These are phyloP conservation scores for Agelas oroides DNA, from an alignment of 37 sponge, comb jelly and placozoan genomes.

Conservation along the genomic window DNA sequence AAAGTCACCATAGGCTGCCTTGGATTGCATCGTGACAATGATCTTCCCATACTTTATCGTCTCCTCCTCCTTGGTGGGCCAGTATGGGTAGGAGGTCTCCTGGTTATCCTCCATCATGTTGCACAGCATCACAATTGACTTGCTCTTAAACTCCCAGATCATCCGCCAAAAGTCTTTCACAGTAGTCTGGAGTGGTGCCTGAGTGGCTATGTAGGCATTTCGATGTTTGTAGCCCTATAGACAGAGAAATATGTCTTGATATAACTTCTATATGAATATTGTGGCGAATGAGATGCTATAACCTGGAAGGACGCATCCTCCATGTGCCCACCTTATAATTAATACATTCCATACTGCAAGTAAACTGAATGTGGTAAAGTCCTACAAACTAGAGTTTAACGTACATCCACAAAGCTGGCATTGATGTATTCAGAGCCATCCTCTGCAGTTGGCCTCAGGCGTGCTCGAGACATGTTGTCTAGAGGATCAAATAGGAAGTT, in stretches of 20 bases:
- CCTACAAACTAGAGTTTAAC: conserved; percentile 2
- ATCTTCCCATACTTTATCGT: conserved; percentile 56
- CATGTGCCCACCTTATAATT: too few relatives aligned
- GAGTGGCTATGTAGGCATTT: conserved; percentile 76
- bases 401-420: conserved; percentile 80
- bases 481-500: not conserved
- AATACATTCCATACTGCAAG: too few relatives aligned
- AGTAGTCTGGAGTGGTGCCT: conserved; percentile 65
- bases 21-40: conserved; percentile 64
- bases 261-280: too few relatives aligned
- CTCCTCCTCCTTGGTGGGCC: conserved; percentile 57
- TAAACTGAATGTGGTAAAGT: too few relatives aligned
- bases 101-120: conserved; percentile 37
- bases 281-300: too few relatives aligned
- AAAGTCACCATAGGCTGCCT: conserved; percentile 10
- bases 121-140: conserved; percentile 53
- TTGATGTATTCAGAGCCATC: conserved; percentile 77
- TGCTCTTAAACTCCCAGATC: conserved; percentile 68
- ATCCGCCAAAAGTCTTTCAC: conserved; percentile 64
- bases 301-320: too few relatives aligned
- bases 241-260: too few relatives aligned
- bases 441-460: conserved; percentile 54
- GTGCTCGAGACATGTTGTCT: conserved; percentile 55
- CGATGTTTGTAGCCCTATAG: conserved; percentile 72
- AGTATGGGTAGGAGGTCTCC: conserved; percentile 56